These are phyloP conservation scores for Salvator merianae DNA, from an alignment of 2,113 vertebrate species.

Conservation along the genomic window DNA sequence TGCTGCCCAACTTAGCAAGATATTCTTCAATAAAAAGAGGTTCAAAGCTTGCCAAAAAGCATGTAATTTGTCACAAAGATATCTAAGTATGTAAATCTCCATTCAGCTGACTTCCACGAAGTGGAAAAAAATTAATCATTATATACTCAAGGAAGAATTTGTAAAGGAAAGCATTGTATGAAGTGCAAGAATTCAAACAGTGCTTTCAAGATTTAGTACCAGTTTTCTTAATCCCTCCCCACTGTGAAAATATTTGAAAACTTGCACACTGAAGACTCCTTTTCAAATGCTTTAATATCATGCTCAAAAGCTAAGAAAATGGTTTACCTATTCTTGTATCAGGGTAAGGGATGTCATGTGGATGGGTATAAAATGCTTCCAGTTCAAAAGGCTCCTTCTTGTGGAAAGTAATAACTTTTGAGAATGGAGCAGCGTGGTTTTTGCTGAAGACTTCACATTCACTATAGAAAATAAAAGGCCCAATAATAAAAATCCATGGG, in stretches of 20 bases:
- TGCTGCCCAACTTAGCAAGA: not conserved
- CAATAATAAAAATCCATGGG: not conserved
- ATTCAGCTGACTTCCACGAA: not conserved
- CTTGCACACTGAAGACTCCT: not conserved
- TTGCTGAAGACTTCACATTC: constrained; percentile 95
- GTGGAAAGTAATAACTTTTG: constrained; percentile 97
- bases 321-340: constrained; percentile 90
- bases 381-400: constrained; percentile 96
- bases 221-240: not conserved
- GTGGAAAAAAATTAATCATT: not conserved
- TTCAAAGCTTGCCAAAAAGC: not conserved
- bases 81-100: not conserved
- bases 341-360: constrained; percentile 91
- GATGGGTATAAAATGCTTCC: constrained; percentile 89
- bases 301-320: accelerated
- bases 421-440: constrained; percentile 93
- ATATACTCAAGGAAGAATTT: not conserved
- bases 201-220: not conserved
- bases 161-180: not conserved
- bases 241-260: not conserved
- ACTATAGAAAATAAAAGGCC: constrained; percentile 67
- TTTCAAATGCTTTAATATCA: not conserved
- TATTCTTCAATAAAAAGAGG: not conserved
- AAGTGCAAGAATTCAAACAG: not conserved
- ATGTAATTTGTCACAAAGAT: not conserved